These are phyloP conservation scores for Poeciliopsis retropinna DNA, from an alignment of 2,113 vertebrate species.

Conservation along the genomic window DNA sequence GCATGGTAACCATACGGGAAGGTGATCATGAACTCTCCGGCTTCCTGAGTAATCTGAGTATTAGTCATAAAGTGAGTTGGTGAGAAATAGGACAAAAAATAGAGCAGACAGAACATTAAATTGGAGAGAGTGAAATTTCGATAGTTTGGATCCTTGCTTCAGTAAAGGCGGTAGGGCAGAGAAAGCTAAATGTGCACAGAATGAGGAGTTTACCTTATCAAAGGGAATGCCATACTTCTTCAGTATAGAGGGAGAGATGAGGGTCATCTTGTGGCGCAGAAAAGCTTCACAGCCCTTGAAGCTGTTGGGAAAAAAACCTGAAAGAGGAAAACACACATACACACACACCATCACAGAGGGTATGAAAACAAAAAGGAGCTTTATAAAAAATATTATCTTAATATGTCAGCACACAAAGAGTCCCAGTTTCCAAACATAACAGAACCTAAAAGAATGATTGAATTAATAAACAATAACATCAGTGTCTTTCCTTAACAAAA, in stretches of 20 bases:
- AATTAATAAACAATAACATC: neutral
- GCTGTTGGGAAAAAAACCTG: slow-evolving; percentile 96
- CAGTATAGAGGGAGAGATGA: slow-evolving; percentile 94
- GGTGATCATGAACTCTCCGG: slow-evolving; percentile 97
- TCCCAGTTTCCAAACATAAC: neutral
- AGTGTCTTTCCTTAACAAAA: neutral
- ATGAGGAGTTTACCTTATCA: slow-evolving; percentile 87
- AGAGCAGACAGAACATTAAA: neutral
- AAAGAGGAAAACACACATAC: slow-evolving; percentile 4
- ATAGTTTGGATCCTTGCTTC: neutral
- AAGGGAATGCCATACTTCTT: slow-evolving; percentile 98
- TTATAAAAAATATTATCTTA: neutral
- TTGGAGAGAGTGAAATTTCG: neutral
- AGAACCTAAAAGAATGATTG: neutral
- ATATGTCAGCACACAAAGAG: too few relatives aligned
- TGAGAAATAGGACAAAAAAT: neutral
- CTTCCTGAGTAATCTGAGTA: slow-evolving; percentile 92
- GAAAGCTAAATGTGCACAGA: neutral
- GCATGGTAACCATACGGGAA: slow-evolving; percentile 98
- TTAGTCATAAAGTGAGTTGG: slow-evolving; percentile 12
- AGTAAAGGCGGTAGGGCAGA: neutral
- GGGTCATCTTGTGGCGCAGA: slow-evolving; percentile 97
- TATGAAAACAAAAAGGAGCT: neutral
- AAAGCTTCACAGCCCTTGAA: slow-evolving; percentile 95
- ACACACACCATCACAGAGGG: neutral